Percentiles rank a stretch among this genome's conserved stretches.
Conservation (phyloP, 2,113 vertebrate species). For the Motacilla tschutschensis region DNA sequence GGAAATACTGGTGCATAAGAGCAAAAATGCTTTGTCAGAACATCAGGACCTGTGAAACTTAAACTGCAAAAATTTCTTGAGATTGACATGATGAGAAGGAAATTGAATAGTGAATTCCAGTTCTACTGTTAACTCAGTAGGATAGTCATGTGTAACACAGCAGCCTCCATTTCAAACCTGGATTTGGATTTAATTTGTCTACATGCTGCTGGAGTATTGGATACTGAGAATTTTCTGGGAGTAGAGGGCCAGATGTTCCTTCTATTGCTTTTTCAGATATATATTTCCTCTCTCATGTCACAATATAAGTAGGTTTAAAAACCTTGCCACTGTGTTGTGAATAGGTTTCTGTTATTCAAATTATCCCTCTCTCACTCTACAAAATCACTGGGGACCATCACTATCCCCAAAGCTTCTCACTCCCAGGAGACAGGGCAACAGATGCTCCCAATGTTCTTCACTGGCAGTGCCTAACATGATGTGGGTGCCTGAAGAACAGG, state of each 20-base stretch:
- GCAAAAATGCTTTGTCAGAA: conserved; percentile 6
- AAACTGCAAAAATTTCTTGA: conserved; percentile 3
- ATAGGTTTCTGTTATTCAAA: not conserved
- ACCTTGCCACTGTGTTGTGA: not conserved
- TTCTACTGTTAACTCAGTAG: not conserved
- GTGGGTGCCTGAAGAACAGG: not conserved
- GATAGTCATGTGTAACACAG: not conserved
- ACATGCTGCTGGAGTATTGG: not conserved
- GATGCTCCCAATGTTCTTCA: not conserved
- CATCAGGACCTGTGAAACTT: not conserved
- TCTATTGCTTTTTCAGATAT: not conserved
- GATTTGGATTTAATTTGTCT: not conserved
- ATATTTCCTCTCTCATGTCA: not conserved
- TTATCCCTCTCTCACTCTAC: not conserved
- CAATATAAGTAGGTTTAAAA: not conserved
- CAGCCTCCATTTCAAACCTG: not conserved
- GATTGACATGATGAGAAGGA: not conserved
- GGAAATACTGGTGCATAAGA: not conserved
- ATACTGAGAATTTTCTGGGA: not conserved
- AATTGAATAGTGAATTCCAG: not conserved
- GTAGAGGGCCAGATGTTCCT: not conserved
- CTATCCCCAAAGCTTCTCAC: not conserved
- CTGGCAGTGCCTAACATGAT: not conserved
- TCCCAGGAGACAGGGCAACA: not conserved
- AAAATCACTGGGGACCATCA: not conserved